phyloP scores from a whole-genome alignment of 2,888 invertebrate genomes.

The Molorchus minor region DNA sequence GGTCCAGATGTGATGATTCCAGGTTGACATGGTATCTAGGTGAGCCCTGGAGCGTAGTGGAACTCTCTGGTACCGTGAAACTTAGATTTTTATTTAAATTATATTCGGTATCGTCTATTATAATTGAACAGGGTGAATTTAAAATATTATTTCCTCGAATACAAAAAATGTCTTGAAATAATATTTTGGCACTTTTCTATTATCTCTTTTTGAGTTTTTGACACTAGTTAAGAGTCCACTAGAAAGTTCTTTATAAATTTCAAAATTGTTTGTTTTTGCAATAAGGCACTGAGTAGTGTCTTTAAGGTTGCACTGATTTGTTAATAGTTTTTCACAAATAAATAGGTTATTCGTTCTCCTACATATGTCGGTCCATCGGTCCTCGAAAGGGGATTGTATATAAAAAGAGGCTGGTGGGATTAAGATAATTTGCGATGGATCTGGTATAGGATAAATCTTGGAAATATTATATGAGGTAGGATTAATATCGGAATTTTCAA shows the following conservation, averaged over 20 bases:
- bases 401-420: background rate
- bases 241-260: slow-evolving; percentile 3
- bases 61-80: too few relatives aligned
- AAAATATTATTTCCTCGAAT: background rate
- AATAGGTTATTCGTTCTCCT: background rate
- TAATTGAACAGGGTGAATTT: background rate
- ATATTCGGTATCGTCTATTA: too few relatives aligned
- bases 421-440: background rate
- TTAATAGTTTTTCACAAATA: slow-evolving; percentile 3
- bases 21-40: background rate
- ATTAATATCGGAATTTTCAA: slow-evolving; percentile 6
- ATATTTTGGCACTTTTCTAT: slow-evolving; percentile 2
- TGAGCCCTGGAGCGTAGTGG: background rate
- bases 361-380: slow-evolving; percentile 1
- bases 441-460: slow-evolving; percentile 1
- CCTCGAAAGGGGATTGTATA: background rate
- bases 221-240: background rate
- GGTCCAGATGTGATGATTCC: background rate
- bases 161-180: background rate
- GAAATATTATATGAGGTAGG: too few relatives aligned
- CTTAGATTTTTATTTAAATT: too few relatives aligned
- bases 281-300: background rate
- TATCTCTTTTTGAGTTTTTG: background rate
- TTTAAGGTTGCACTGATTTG: background rate
- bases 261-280: background rate